These are phyloP conservation scores for Periplaneta americana DNA, from an alignment of 1,140 invertebrate species.

Conservation along the genomic window DNA sequence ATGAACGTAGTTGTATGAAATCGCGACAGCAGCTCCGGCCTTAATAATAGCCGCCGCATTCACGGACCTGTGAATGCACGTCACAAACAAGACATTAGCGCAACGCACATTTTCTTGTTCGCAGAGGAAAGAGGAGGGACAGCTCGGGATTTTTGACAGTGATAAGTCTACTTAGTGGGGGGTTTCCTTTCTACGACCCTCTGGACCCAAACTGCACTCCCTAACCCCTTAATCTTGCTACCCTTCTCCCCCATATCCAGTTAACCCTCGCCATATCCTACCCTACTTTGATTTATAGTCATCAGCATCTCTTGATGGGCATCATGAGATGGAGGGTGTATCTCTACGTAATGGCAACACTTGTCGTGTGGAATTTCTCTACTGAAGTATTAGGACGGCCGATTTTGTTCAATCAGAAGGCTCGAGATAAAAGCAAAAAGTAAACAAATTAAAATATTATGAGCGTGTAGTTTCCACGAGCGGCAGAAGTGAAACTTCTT, in stretches of 20 bases:
- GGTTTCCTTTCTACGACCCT: not conserved
- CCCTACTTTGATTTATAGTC: not conserved
- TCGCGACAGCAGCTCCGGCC: too few species aligned
- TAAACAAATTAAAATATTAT: too few species aligned
- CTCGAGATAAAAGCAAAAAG: too few species aligned
- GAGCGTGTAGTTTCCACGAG: too few species aligned
- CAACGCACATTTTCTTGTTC: not conserved
- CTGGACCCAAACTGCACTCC: not conserved
- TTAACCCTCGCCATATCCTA: not conserved
- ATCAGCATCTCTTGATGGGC: not conserved
- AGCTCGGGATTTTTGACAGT: not conserved
- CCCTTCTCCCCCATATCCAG: not conserved
- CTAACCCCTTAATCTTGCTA: not conserved
- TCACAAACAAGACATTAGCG: not conserved
- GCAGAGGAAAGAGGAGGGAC: not conserved
- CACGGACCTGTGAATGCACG: not conserved
- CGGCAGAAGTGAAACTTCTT: too few species aligned
- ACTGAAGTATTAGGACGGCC: too few species aligned
- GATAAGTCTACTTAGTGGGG: not conserved
- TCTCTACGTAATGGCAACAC: not conserved
- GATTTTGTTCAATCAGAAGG: too few species aligned
- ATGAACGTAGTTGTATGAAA: too few species aligned
- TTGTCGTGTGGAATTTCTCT: not conserved
- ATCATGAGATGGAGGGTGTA: not conserved
- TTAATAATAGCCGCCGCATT: not conserved